phyloP scores from a whole-genome alignment of 2,888 invertebrate genomes.

The Tachina fera region DNA sequence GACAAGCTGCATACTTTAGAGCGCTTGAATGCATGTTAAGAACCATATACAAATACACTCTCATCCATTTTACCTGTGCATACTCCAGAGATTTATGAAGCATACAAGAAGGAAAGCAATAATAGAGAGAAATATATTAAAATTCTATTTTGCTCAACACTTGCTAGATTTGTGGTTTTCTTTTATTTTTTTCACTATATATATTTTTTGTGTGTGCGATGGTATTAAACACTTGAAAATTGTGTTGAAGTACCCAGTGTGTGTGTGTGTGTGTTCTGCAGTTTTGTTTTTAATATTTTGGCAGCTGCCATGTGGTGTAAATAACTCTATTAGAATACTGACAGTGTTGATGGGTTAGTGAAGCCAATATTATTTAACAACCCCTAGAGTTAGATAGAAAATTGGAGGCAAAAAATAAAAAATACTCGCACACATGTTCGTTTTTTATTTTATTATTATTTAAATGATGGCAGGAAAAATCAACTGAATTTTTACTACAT shows the following conservation, averaged over 20 bases:
- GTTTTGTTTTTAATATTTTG: slow-evolving; percentile 24
- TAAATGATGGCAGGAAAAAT: not conserved
- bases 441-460: not conserved
- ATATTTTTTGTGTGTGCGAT: slow-evolving; percentile 16
- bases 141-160: slow-evolving; percentile 39
- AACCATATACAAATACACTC: slow-evolving; percentile 22
- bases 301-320: slow-evolving; percentile 60
- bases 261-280: not conserved
- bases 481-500: slow-evolving; percentile 42
- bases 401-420: slow-evolving; percentile 17
- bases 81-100: slow-evolving; percentile 63
- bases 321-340: slow-evolving; percentile 66
- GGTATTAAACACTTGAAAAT: slow-evolving; percentile 38
- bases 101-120: slow-evolving; percentile 21
- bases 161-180: slow-evolving; percentile 17
- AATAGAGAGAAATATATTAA: slow-evolving; percentile 5
- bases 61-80: slow-evolving; percentile 35
- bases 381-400: slow-evolving; percentile 13
- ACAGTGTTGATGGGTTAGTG: slow-evolving; percentile 61
- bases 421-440: not conserved
- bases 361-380: slow-evolving; percentile 50
- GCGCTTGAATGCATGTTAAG: slow-evolving; percentile 53
- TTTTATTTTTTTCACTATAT: not conserved
- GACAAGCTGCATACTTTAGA: slow-evolving; percentile 61
- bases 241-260: slow-evolving; percentile 18